These are phyloP conservation scores for Scytalopus superciliaris DNA, from an alignment of 2,113 vertebrate species.

Conservation along the genomic window DNA sequence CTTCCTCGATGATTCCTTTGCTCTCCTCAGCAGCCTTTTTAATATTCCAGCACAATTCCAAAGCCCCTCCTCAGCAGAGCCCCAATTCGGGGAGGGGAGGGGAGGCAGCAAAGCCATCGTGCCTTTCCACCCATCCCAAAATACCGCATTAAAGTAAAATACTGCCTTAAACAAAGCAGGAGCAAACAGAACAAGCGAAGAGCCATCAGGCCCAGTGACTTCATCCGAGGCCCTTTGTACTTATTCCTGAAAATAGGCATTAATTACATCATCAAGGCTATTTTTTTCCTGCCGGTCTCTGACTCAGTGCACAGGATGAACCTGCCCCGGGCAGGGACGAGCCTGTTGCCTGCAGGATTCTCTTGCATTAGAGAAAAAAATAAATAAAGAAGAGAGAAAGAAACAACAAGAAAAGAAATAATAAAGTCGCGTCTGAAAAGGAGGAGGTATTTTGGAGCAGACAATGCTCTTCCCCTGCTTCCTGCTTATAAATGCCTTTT, in stretches of 20 bases:
- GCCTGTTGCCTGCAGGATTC: background rate
- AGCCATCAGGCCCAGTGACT: background rate
- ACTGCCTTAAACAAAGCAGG: background rate
- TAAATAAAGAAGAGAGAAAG: too few species aligned
- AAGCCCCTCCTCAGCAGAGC: too few species aligned
- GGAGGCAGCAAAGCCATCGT: too few species aligned
- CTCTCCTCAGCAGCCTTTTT: too few species aligned
- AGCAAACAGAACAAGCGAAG: background rate
- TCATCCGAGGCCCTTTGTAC: background rate
- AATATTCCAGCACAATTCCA: too few species aligned
- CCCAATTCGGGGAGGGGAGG: too few species aligned
- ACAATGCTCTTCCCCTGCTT: background rate
- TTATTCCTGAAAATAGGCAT: background rate
- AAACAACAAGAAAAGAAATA: background rate
- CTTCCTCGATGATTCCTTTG: too few species aligned
- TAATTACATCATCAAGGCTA: background rate
- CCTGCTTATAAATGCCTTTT: background rate
- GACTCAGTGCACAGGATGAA: background rate
- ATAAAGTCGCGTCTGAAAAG: background rate
- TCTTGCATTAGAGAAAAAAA: background rate
- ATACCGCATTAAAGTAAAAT: too few species aligned
- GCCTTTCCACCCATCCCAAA: too few species aligned
- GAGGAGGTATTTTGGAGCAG: background rate
- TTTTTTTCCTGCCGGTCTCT: background rate
- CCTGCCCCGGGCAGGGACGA: background rate